These are phyloP conservation scores for Eustalomyia histrio DNA, from an alignment of 2,888 invertebrate species.

Conservation along the genomic window DNA sequence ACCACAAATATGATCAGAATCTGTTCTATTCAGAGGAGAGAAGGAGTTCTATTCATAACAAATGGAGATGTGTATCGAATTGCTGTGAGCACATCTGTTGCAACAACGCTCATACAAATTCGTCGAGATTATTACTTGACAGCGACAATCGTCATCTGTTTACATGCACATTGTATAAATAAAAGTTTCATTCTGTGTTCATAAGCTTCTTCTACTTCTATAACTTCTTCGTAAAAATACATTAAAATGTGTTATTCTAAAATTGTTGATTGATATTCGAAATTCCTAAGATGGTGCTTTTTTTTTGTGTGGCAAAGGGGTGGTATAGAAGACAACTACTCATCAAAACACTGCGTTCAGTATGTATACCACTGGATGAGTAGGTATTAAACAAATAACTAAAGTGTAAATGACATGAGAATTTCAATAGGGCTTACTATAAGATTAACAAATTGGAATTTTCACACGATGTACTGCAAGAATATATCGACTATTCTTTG, in stretches of 20 bases:
- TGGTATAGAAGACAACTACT: constrained; percentile 11
- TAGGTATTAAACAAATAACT: constrained; percentile 54
- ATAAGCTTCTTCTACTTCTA: not conserved
- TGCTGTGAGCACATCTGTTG: constrained; percentile 48
- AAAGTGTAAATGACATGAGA: constrained; percentile 54
- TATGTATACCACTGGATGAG: not conserved
- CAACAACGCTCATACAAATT: constrained; percentile 48
- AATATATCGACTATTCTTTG: too few relatives aligned
- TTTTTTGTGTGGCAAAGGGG: constrained; percentile 37
- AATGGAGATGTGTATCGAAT: constrained; percentile 35
- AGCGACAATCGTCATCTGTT: constrained; percentile 51
- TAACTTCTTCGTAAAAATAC: not conserved
- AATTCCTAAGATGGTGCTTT: constrained; percentile 39
- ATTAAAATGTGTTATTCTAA: constrained; percentile 44
- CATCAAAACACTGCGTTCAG: not conserved
- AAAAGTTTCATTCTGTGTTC: not conserved
- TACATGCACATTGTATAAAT: constrained; percentile 17
- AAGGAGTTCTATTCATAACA: too few relatives aligned
- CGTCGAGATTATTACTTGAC: constrained; percentile 56
- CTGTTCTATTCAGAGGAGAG: constrained; percentile 12
- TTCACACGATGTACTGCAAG: constrained; percentile 42
- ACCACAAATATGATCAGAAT: constrained; percentile 23
- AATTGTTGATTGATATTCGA: constrained; percentile 51
- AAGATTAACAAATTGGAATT: constrained; percentile 46
- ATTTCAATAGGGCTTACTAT: constrained; percentile 50